A percentile compares a stretch with the other conserved stretches of the same genome.
Evolutionary conservation across 2,113 vertebrate genomes (phyloP).

Genomic region (Caranx melampygus): DNA sequence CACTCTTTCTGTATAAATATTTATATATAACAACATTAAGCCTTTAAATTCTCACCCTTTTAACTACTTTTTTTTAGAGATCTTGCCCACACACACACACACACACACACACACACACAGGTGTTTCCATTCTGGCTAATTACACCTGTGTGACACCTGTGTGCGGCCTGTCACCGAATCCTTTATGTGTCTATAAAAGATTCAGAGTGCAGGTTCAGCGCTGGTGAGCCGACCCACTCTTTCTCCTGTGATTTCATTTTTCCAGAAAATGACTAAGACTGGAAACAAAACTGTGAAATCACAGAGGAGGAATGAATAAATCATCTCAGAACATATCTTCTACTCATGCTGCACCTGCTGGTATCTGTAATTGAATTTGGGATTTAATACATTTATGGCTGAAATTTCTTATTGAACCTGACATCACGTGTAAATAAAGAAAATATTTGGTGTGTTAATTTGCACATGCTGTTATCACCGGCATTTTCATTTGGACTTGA

Average conservation of each 20-base stretch:
- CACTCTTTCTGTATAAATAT: too few species aligned
- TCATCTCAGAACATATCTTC: not conserved
- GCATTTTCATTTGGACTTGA: not conserved
- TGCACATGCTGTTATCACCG: not conserved
- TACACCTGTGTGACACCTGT: not conserved
- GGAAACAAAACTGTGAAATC: not conserved
- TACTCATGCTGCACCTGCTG: not conserved
- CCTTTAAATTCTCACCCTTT: too few species aligned
- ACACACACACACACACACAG: not conserved
- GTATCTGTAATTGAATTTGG: not conserved
- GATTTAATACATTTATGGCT: not conserved
- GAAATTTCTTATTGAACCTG: not conserved
- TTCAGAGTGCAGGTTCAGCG: not conserved
- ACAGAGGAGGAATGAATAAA: not conserved
- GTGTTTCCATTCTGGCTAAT: conserved; percentile 21
- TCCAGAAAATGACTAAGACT: not conserved
- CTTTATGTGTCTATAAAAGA: not conserved
- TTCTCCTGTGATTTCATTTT: not conserved
- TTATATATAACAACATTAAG: not conserved
- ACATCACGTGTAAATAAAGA: not conserved
- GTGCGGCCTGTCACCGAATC: not conserved
- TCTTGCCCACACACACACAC: not conserved
- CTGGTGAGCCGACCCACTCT: not conserved
- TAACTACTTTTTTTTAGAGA: not conserved
- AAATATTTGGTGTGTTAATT: not conserved